A percentile compares a stretch with the other conserved stretches of the same genome.
phyloP scores from a whole-genome alignment of 2,888 invertebrate genomes.

The Ecliptopera silaceata region DNA sequence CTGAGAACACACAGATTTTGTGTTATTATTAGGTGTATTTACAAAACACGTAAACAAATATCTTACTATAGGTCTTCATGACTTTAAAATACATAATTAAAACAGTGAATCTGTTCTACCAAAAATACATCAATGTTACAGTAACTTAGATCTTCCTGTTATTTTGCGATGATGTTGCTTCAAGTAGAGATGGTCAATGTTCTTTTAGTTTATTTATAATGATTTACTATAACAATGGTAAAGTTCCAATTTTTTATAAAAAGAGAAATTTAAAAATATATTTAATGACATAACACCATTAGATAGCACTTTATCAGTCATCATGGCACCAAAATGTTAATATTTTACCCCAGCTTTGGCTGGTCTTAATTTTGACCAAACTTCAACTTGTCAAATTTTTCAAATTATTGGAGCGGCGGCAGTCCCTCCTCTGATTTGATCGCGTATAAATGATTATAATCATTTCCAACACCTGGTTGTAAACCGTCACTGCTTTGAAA shows the following conservation, averaged over 20 bases:
- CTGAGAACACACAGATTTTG: no score
- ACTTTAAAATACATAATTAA: not conserved
- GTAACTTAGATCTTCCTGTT: not conserved
- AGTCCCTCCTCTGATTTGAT: constrained; percentile 21
- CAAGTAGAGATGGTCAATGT: not conserved
- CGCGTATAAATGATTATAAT: constrained; percentile 7
- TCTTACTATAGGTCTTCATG: no score
- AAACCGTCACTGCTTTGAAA: constrained; percentile 12
- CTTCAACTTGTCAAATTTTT: not conserved
- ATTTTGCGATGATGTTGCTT: not conserved
- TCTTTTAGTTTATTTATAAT: not conserved
- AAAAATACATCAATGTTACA: not conserved
- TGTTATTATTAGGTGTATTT: no score
- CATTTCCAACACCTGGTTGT: not conserved
- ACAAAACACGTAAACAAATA: no score
- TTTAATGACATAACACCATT: no score
- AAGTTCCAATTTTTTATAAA: not conserved
- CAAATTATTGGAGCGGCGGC: not conserved
- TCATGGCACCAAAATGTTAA: no score
- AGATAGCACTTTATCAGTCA: no score
- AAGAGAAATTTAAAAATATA: not conserved
- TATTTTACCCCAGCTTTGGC: not conserved
- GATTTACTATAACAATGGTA: no score
- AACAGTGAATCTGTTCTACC: not conserved
- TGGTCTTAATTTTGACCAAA: not conserved